Evolutionary conservation across 2,797 vertebrate genomes (phyloP).

Genomic region (Catharus ustulatus): DNA sequence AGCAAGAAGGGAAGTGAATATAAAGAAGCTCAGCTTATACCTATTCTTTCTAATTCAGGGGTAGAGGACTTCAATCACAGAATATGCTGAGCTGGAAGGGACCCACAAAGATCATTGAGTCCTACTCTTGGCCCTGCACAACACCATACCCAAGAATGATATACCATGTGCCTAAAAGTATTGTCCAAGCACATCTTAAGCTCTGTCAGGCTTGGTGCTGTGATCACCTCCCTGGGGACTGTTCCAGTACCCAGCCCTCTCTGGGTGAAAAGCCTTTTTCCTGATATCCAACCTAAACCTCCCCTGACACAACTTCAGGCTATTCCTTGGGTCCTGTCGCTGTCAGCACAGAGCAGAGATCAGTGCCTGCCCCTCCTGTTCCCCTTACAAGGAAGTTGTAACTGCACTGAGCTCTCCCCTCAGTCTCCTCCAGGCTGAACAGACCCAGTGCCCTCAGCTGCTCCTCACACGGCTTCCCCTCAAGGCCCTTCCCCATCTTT

Average conservation of each 20-base stretch:
- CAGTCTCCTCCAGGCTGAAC: not conserved
- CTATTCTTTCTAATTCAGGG: not conserved
- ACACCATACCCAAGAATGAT: not conserved
- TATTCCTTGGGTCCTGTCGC: rapidly evolving
- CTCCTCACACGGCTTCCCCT: too few species aligned
- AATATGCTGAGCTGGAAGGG: not conserved
- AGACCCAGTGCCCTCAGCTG: too few species aligned
- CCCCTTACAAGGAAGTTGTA: rapidly evolving
- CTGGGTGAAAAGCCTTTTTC: not conserved
- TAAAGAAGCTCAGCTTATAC: not conserved
- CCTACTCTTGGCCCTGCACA: not conserved
- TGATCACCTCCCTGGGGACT: not conserved
- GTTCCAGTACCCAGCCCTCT: not conserved
- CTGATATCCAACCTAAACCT: too few species aligned
- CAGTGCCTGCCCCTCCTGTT: not conserved
- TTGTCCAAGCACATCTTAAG: not conserved
- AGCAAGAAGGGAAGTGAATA: not conserved
- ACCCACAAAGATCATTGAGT: not conserved
- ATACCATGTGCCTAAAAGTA: not conserved
- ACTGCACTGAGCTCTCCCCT: not conserved
- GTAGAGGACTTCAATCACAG: not conserved
- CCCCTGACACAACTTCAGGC: not conserved
- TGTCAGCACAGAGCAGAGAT: not conserved
- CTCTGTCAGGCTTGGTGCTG: not conserved
- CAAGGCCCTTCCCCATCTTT: too few species aligned